These are phyloP conservation scores for Melanophora roralis DNA, from an alignment of 2,888 invertebrate species.

Conservation along the genomic window DNA sequence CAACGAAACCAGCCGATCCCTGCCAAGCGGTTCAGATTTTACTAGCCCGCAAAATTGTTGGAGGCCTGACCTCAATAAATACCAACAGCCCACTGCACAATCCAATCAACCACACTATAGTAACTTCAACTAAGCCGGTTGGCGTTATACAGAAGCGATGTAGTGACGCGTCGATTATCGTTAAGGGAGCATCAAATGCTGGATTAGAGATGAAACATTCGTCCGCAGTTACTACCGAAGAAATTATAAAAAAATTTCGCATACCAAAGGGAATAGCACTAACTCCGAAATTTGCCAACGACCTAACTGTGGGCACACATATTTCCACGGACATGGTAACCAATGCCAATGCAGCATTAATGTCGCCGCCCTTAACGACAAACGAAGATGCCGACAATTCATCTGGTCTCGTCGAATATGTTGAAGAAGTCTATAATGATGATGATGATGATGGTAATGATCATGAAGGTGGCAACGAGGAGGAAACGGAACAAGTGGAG, in stretches of 20 bases:
- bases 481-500: slow-evolving; percentile 42
- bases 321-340: slow-evolving; percentile 14
- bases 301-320: slow-evolving; percentile 21
- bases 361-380: slow-evolving; percentile 42
- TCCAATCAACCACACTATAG: slow-evolving; percentile 40
- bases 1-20: slow-evolving; percentile 43
- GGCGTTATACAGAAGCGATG: slow-evolving; percentile 27
- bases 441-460: slow-evolving; percentile 36
- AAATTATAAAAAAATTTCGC: slow-evolving; percentile 74
- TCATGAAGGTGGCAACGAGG: too few species aligned
- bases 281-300: slow-evolving; percentile 68
- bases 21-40: slow-evolving; percentile 54
- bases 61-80: slow-evolving; percentile 62
- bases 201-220: slow-evolving; percentile 26
- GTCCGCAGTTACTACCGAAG: slow-evolving; percentile 68
- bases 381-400: slow-evolving; percentile 61
- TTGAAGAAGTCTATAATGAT: slow-evolving; percentile 63
- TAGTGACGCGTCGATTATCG: slow-evolving; percentile 1
- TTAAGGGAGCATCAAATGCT: slow-evolving; percentile 11
- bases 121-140: slow-evolving; percentile 33
- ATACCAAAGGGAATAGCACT: slow-evolving; percentile 74
- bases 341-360: slow-evolving; percentile 20
- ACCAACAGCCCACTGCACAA: slow-evolving; percentile 50
- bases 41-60: slow-evolving; percentile 53
- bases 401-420: slow-evolving; percentile 63